These are phyloP conservation scores for Eupelmus urozonus DNA, from an alignment of 2,888 invertebrate genomes.

Conservation along the genomic window DNA sequence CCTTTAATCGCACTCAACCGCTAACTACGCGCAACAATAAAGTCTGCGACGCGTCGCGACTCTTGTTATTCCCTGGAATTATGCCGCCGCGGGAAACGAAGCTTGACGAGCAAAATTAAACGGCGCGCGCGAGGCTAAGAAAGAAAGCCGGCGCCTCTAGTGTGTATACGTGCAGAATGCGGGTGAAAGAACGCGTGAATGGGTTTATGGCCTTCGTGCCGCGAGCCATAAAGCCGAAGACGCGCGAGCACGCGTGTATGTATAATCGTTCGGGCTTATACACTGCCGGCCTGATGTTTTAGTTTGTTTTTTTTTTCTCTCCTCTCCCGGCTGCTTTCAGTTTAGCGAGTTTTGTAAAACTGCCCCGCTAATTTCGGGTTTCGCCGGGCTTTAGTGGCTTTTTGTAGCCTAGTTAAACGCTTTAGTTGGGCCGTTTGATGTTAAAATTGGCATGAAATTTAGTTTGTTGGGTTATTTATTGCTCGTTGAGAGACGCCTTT, in stretches of 20 bases:
- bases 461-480: too few species aligned
- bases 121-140: background rate
- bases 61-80: conserved; percentile 36
- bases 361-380: conserved; percentile 9
- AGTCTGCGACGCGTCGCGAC: background rate
- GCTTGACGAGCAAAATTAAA: conserved; percentile 13
- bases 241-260: conserved; percentile 4
- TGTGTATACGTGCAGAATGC: background rate
- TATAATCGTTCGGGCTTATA: conserved; percentile 10
- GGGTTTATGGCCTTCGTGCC: conserved; percentile 44
- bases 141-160: background rate
- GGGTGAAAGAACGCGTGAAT: conserved; percentile 36
- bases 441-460: background rate
- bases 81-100: background rate
- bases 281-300: background rate
- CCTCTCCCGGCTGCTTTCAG: too few species aligned
- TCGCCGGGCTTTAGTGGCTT: conserved; percentile 6
- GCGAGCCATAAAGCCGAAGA: conserved; percentile 37
- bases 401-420: background rate
- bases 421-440: background rate
- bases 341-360: conserved; percentile 11
- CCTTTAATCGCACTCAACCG: background rate
- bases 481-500: background rate
- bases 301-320: conserved; percentile 18
- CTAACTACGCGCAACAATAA: conserved; percentile 6